Conservation (phyloP, 2,797 vertebrate genomes). For the Glyptemys insculpta region DNA sequence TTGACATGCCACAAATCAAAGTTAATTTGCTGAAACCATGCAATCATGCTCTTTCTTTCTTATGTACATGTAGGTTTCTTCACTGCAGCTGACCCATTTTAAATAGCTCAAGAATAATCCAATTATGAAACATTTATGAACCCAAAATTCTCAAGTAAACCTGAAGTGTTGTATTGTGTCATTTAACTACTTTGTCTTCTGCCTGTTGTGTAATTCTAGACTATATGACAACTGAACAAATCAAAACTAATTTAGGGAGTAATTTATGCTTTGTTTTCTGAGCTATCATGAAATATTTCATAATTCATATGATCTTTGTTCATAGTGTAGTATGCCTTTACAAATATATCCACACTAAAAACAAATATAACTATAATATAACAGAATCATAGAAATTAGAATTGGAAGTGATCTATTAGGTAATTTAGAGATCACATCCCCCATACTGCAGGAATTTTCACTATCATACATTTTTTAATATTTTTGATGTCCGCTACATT, state of each 20-base stretch:
- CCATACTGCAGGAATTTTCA: not conserved
- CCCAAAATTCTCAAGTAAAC: not conserved
- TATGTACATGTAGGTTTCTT: not conserved
- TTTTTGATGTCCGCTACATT: not conserved
- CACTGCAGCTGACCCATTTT: not conserved
- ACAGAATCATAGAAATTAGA: not conserved
- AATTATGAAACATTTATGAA: not conserved
- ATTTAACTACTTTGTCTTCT: not conserved
- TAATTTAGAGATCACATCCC: not conserved
- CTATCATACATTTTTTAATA: not conserved
- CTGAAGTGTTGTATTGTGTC: not conserved
- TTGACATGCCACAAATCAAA: not conserved
- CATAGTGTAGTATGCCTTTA: not conserved
- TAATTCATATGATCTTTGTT: accelerated
- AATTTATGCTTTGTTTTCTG: not conserved
- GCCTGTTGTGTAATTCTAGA: not conserved
- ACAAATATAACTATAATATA: not conserved
- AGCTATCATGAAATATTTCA: not conserved
- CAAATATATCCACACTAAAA: not conserved
- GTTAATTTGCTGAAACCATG: not conserved
- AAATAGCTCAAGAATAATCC: not conserved
- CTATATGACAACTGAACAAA: not conserved
- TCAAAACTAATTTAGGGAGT: not conserved
- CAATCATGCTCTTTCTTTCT: not conserved
- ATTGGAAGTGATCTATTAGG: not conserved